These are phyloP conservation scores for Hydractinia symbiolongicarpus DNA, from an alignment of 30 jellyfish, hydroid and myxozoan species.

Conservation along the genomic window DNA sequence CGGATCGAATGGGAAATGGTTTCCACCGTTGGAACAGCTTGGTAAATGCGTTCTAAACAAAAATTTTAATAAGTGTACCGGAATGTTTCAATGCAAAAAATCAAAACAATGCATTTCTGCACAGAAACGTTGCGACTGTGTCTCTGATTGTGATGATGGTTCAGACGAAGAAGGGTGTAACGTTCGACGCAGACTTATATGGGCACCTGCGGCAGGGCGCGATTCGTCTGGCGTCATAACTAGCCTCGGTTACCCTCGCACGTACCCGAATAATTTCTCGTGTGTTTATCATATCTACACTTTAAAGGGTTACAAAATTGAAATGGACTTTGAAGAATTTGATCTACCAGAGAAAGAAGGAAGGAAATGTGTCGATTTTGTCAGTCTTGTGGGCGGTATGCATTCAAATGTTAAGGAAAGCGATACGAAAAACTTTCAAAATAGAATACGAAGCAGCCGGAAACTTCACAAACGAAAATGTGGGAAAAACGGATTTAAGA, in stretches of 20 bases:
- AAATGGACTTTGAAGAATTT: slow-evolving; percentile 24
- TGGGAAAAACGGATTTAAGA: not conserved
- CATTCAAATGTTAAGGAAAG: not conserved
- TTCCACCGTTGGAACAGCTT: slow-evolving; percentile 6
- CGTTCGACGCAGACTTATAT: not conserved
- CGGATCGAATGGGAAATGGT: slow-evolving; percentile 35
- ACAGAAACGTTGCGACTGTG: slow-evolving; percentile 25
- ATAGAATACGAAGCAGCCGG: not conserved
- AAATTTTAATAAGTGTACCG: slow-evolving; percentile 1
- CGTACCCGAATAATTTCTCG: slow-evolving; percentile 11
- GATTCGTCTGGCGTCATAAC: slow-evolving; percentile 27
- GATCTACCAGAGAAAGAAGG: slow-evolving; percentile 14
- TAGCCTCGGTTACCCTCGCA: slow-evolving; percentile 27
- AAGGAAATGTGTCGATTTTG: not conserved
- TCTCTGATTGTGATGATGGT: slow-evolving; percentile 25
- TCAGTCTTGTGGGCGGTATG: not conserved
- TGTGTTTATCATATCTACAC: slow-evolving; percentile 19
- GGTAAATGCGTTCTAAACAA: slow-evolving; percentile 17
- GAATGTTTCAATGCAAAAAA: slow-evolving; percentile 18
- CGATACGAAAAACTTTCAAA: not conserved
- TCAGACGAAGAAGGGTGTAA: slow-evolving; percentile 30
- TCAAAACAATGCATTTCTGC: slow-evolving; percentile 1
- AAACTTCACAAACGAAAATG: not conserved
- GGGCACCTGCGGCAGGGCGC: slow-evolving; percentile 18
- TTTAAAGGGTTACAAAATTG: not conserved